Evolutionary conservation across 2,113 vertebrate species (phyloP), one percentile per base, ranked within the genome.

Genomic region (Nibea coibor): DNA sequence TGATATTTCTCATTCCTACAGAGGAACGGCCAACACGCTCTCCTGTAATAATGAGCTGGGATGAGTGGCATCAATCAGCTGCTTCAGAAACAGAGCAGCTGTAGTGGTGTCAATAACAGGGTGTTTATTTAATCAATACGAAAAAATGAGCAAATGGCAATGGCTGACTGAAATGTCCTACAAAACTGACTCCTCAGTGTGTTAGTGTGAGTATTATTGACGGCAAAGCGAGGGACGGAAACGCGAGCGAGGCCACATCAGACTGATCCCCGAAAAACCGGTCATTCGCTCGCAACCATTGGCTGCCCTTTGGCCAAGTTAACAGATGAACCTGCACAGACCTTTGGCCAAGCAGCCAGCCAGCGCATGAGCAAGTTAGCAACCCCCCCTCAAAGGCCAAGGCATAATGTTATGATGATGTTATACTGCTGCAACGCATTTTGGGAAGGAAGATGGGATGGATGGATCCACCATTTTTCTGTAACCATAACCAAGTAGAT

Each of bases 51-150:
- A 90, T 57, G 48, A 83, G 57, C 51, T 16, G 56, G 59, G 72
- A 85, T 79, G 75, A 85, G 75, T 57, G 62, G 61, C 65, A 76
- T 90, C 72, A 76, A 74, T 88, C 75, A 80, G 73, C 72, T 64
- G 48, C 72, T 48, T 65, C 42, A 35, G 24, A 74, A 59, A 35
- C 22, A 8, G 10, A 57, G 53, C 81, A 72, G 80, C 78, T 62
- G 58, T 4, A 43, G 61, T 16, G 39, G 31, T 4, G 10, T 43
- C 51, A 57, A 12, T 42, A 51, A 19, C 19, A 16, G n/a, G 17
- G 17, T 51, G 71, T 69, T 61, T 62, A 72, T 73, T 69, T 24
- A 70, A 71, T 75, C 63, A 72, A 54, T 16, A 54, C 51, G 59
- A n/a, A 59, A 31, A 26, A 75, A 75, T 1, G 10, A 42, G 26